phyloP scores from a whole-genome alignment of 1,140 invertebrate species.

The Parasteatoda tepidariorum region DNA sequence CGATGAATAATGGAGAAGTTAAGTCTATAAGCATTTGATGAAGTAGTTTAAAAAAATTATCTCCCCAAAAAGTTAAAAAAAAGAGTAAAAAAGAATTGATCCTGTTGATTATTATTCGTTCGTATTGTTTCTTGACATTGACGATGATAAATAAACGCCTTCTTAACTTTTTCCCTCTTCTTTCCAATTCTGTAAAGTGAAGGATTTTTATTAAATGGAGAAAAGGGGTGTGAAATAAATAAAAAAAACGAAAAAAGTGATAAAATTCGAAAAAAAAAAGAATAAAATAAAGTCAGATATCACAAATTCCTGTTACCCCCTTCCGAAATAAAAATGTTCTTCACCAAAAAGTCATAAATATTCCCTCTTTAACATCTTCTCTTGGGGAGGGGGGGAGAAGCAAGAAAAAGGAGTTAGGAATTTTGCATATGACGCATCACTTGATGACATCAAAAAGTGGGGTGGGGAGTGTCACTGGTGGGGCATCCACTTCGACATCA shows the following conservation, averaged over 20 bases:
- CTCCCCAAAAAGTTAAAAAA: too few species aligned
- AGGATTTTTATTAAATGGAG: background rate
- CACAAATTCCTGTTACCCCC: conserved; percentile 43
- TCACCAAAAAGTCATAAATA: conserved; percentile 51
- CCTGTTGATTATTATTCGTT: too few species aligned
- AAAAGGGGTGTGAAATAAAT: background rate
- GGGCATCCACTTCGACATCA: background rate
- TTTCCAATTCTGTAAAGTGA: conserved; percentile 4
- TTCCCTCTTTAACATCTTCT: conserved; percentile 51
- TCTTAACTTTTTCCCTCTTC: background rate
- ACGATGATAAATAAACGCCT: too few species aligned
- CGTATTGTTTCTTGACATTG: too few species aligned
- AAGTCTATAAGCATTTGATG: too few species aligned
- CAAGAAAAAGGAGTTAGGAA: conserved; percentile 7
- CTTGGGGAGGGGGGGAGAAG: background rate
- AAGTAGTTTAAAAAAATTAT: too few species aligned
- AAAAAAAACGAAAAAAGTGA: too few species aligned
- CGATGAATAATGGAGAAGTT: too few species aligned
- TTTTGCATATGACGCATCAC: conserved; percentile 55
- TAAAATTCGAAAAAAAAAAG: conserved; percentile 10
- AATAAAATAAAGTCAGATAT: conserved; percentile 4
- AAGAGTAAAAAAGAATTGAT: too few species aligned
- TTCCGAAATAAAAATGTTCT: conserved; percentile 36
- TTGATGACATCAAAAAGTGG: conserved; percentile 57
- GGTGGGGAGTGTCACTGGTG: background rate